These are phyloP conservation scores for Mungos mungo DNA, from an alignment of 2,113 vertebrate species.

Conservation along the genomic window DNA sequence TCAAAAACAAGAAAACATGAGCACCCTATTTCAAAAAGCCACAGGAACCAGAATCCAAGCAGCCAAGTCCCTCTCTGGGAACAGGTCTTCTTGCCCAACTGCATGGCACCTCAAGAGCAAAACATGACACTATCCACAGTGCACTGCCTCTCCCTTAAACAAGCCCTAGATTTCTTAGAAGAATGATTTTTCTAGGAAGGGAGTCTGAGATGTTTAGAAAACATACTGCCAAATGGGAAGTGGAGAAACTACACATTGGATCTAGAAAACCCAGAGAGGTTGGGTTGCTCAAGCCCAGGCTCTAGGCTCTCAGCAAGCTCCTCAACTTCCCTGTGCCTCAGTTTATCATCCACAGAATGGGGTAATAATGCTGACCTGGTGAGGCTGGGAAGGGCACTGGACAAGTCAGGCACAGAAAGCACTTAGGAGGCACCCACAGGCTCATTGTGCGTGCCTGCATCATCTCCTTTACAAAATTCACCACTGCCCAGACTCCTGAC, in stretches of 20 bases:
- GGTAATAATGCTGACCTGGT: not conserved
- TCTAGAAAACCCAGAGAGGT: not conserved
- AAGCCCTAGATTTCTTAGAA: not conserved
- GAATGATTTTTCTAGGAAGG: not conserved
- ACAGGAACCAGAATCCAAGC: not conserved
- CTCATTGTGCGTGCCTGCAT: no score
- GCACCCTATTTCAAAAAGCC: not conserved
- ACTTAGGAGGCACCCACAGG: not conserved
- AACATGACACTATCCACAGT: not conserved
- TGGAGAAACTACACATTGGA: not conserved
- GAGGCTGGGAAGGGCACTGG: not conserved
- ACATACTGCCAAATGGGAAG: not conserved
- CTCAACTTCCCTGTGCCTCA: not conserved
- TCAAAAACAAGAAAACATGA: not conserved
- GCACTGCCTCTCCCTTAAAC: accelerated
- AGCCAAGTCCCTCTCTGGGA: not conserved
- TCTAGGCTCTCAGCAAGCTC: not conserved
- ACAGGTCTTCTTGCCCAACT: not conserved
- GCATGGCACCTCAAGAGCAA: not conserved
- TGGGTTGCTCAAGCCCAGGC: not conserved
- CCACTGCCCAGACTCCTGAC: not conserved
- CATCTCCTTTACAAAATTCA: not conserved
- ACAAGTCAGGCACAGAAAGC: not conserved
- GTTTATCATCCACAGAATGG: not conserved
- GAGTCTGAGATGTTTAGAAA: not conserved